Conservation (phyloP, 2,113 vertebrate species). For the Falcunculus frontatus region DNA sequence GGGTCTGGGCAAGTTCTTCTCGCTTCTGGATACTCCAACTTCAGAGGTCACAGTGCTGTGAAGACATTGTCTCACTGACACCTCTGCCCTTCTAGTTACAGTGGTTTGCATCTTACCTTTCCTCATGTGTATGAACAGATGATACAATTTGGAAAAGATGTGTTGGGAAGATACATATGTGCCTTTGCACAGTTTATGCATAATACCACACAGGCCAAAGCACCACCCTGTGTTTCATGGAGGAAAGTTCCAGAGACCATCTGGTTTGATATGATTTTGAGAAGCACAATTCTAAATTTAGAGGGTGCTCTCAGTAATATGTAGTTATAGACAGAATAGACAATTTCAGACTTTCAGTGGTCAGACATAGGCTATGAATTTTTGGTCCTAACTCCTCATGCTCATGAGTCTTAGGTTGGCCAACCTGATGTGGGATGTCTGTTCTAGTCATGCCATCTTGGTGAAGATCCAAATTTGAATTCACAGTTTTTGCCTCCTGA, state of each 20-base stretch:
- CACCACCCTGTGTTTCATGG: neutral
- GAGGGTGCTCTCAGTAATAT: neutral
- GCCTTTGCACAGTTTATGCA: neutral
- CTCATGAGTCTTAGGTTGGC: neutral
- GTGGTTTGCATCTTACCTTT: neutral
- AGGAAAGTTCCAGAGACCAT: neutral
- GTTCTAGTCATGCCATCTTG: neutral
- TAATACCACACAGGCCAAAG: neutral
- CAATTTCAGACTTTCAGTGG: neutral
- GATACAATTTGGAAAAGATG: neutral
- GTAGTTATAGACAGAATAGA: neutral
- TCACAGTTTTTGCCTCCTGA: neutral
- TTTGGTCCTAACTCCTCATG: neutral
- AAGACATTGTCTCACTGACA: neutral
- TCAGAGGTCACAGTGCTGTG: neutral
- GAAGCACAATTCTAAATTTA: neutral
- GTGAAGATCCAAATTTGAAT: neutral
- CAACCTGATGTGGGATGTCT: neutral
- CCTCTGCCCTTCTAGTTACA: neutral
- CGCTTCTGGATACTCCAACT: neutral
- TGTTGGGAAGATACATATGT: neutral
- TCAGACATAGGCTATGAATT: neutral
- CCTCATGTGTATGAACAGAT: neutral
- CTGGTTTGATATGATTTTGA: neutral
- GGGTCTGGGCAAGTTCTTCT: neutral